These are phyloP conservation scores for Drosophila dunni DNA, from an alignment of 1,140 invertebrate species.

Conservation along the genomic window DNA sequence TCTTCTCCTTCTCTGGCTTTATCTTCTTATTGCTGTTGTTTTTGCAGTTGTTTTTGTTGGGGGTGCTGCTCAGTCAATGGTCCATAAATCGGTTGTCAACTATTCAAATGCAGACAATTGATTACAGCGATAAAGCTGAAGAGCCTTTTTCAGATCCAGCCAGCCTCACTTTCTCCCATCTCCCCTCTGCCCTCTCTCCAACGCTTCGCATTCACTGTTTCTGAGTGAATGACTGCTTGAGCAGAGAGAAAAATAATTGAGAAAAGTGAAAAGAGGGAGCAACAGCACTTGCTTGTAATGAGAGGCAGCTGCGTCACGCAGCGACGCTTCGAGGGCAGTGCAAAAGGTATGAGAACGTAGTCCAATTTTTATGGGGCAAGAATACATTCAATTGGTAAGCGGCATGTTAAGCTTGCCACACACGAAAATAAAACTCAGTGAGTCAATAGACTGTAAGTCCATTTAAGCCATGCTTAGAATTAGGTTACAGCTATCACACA, in stretches of 20 bases:
- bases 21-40: background rate
- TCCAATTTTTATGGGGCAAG: constrained; percentile 34
- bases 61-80: constrained; percentile 73
- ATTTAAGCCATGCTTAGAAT: constrained; percentile 72
- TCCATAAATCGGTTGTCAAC: constrained; percentile 83
- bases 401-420: constrained; percentile 20
- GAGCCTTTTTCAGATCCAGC: constrained; percentile 64
- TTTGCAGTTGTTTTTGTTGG: constrained; percentile 7
- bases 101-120: constrained; percentile 83
- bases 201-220: background rate
- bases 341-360: constrained; percentile 28
- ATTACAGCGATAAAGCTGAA: constrained; percentile 82
- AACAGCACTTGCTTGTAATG: constrained; percentile 59
- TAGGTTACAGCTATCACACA: constrained; percentile 62
- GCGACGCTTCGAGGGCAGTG: constrained; percentile 22
- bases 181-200: background rate
- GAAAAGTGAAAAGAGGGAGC: background rate
- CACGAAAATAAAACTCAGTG: constrained; percentile 55
- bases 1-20: constrained; percentile 25
- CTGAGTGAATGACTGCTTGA: constrained; percentile 17
- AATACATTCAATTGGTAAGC: constrained; percentile 52
- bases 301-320: constrained; percentile 70
- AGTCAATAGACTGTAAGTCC: constrained; percentile 79
- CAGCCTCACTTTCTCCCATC: background rate
- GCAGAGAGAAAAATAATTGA: constrained; percentile 12